Evolutionary conservation across 2,113 vertebrate species (phyloP).

Genomic region (Solea solea): DNA sequence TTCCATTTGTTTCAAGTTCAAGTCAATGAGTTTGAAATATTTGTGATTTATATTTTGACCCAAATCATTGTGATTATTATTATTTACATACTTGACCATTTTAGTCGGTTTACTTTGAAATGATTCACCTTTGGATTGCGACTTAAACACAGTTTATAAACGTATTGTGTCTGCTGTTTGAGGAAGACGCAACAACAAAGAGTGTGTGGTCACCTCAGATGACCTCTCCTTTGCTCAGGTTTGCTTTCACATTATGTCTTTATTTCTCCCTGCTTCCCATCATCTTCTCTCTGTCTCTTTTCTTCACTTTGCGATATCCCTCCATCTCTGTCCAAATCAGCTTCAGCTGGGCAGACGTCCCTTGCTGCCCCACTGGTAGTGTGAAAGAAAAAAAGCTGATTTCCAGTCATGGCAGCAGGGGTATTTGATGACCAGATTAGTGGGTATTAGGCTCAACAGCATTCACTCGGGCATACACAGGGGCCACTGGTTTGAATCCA

Average conservation of each 20-base stretch:
- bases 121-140: neutral
- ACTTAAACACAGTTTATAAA: neutral
- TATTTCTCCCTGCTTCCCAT: neutral
- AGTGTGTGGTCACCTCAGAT: slow-evolving; percentile 5
- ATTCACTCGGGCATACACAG: slow-evolving; percentile 74
- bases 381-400: slow-evolving; percentile 48
- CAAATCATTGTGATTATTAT: no score
- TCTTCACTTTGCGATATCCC: neutral
- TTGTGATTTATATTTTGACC: no score
- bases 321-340: slow-evolving; percentile 11
- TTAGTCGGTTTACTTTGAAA: no score
- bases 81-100: no score
- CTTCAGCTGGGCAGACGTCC: slow-evolving; percentile 40
- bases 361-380: slow-evolving; percentile 30
- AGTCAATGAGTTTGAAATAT: no score
- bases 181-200: neutral
- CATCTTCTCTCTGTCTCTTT: neutral
- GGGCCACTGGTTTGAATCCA: slow-evolving; percentile 63
- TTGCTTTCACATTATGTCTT: neutral
- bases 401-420: slow-evolving; percentile 60
- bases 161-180: neutral
- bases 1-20: no score
- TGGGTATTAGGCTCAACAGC: slow-evolving; percentile 69
- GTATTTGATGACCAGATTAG: slow-evolving; percentile 80
- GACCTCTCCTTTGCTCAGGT: neutral